Percentiles rank a stretch among this genome's conserved stretches.
These are phyloP conservation scores for Pyrochroa serraticornis DNA, from an alignment of 2,888 invertebrate species.

Conservation along the genomic window DNA sequence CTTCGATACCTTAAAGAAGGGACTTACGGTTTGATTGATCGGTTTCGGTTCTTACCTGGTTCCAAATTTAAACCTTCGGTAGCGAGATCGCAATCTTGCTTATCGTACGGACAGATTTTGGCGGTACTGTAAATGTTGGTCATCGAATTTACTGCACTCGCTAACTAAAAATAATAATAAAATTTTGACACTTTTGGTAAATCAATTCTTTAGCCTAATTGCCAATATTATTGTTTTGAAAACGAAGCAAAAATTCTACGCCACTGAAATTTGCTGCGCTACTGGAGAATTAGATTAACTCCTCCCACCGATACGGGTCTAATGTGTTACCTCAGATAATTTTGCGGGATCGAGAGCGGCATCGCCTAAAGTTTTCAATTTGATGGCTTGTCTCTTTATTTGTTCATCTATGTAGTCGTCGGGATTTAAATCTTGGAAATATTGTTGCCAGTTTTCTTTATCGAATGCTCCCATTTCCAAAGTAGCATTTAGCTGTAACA, in stretches of 20 bases:
- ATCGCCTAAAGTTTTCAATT: conserved; percentile 59
- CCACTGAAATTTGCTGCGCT: too few relatives aligned
- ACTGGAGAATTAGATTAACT: too few relatives aligned
- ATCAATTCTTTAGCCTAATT: not conserved
- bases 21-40: too few relatives aligned
- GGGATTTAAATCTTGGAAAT: conserved; percentile 50
- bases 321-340: conserved; percentile 50
- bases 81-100: conserved; percentile 49
- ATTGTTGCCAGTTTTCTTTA: conserved; percentile 55
- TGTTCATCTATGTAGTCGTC: conserved; percentile 54
- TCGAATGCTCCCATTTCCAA: conserved; percentile 50
- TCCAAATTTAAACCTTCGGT: conserved; percentile 49
- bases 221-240: not conserved
- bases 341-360: conserved; percentile 56
- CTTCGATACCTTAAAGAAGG: conserved; percentile 50
- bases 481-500: conserved; percentile 44
- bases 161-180: conserved; percentile 34
- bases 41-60: conserved; percentile 34
- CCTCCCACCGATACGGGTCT: too few relatives aligned
- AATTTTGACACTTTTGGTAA: too few relatives aligned
- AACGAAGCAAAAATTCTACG: not conserved
- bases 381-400: conserved; percentile 57
- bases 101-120: conserved; percentile 56
- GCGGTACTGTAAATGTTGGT: conserved; percentile 56
- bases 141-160: conserved; percentile 42